Evolutionary conservation across 2,797 vertebrate genomes (phyloP).

Genomic region (Emys orbicularis): DNA sequence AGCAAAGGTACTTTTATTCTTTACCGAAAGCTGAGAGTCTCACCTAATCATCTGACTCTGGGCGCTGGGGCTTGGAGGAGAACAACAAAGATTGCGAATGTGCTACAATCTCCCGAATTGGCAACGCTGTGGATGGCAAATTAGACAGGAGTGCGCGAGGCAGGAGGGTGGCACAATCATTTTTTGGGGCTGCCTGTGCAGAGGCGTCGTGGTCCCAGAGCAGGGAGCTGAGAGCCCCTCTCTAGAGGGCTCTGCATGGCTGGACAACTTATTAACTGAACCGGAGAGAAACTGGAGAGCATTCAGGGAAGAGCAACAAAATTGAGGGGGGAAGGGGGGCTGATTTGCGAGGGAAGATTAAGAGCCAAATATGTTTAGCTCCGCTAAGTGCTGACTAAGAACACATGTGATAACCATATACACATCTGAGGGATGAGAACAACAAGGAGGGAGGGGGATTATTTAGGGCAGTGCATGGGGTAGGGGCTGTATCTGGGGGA

Average conservation of each 20-base stretch:
- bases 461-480: background rate
- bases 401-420: conserved; percentile 48
- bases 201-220: background rate
- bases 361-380: conserved; percentile 66
- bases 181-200: background rate
- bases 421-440: conserved; percentile 28
- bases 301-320: conserved; percentile 30
- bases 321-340: background rate
- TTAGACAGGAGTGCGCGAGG: background rate
- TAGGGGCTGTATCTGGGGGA: background rate
- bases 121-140: background rate
- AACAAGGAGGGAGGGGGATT: background rate
- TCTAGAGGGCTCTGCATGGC: conserved; percentile 54
- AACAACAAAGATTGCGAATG: background rate
- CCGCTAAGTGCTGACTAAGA: conserved; percentile 70
- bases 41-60: background rate
- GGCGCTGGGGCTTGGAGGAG: background rate
- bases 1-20: background rate
- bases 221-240: conserved; percentile 19
- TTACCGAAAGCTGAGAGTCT: background rate
- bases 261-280: conserved; percentile 60
- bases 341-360: conserved; percentile 57
- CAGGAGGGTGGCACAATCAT: background rate
- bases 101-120: background rate
- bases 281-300: conserved; percentile 52